A percentile compares a stretch with the other conserved stretches of the same genome.
These are phyloP conservation scores for Tiliacea citrago DNA, from an alignment of 2,888 invertebrate genomes.

Conservation along the genomic window DNA sequence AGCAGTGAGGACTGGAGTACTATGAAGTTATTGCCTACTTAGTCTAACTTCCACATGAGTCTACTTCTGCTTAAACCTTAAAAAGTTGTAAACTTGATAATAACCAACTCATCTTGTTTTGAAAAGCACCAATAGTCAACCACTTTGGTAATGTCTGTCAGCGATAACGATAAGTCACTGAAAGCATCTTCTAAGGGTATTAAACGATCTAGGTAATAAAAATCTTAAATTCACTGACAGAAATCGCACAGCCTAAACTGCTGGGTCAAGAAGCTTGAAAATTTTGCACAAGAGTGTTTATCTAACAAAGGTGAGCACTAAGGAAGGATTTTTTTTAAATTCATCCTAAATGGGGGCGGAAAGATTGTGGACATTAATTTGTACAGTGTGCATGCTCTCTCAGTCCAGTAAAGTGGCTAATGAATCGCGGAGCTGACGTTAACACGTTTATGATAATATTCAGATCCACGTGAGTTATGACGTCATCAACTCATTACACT, in stretches of 20 bases:
- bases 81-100: neutral
- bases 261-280: neutral
- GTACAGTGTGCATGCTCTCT: slow-evolving; percentile 19
- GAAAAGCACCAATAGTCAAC: no score
- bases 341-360: no score
- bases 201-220: neutral
- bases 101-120: neutral
- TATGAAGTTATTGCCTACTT: neutral
- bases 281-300: neutral
- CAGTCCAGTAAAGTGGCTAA: slow-evolving; percentile 51
- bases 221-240: neutral
- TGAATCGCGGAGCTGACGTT: slow-evolving; percentile 60
- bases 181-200: neutral
- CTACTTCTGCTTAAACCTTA: no score
- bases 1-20: neutral
- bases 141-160: neutral
- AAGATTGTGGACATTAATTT: neutral
- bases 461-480: slow-evolving; percentile 54
- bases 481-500: slow-evolving; percentile 53
- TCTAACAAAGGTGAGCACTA: neutral
- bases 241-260: neutral
- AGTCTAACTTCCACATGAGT: neutral
- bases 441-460: slow-evolving; percentile 64
- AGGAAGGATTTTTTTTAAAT: neutral
- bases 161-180: no score